Conservation (phyloP, 2,113 vertebrate genomes). For the Zingel zingel region DNA sequence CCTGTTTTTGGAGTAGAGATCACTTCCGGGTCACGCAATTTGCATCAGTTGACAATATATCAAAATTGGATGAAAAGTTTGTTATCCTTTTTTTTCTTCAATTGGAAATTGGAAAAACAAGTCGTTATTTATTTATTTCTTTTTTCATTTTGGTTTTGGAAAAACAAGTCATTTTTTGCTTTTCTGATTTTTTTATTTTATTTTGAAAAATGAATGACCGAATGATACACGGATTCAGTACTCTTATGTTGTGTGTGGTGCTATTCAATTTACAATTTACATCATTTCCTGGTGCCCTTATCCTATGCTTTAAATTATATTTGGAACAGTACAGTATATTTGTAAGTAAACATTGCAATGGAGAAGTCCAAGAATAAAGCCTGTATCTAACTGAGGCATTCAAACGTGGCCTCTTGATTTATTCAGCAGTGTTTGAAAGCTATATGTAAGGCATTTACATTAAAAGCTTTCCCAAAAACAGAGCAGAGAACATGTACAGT, state of each 20-base stretch:
- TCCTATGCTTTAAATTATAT: not conserved
- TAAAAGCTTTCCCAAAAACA: constrained; percentile 25
- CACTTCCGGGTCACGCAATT: no score
- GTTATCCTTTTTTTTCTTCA: no score
- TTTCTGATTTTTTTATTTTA: no score
- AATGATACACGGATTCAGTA: no score
- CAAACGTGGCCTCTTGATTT: constrained; percentile 36
- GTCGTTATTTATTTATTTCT: no score
- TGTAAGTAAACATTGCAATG: not conserved
- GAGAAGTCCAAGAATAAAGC: not conserved
- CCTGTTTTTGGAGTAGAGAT: no score
- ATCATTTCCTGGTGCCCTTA: not conserved
- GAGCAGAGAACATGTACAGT: constrained; percentile 13
- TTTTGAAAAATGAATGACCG: no score
- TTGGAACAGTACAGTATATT: not conserved
- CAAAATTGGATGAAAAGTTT: no score
- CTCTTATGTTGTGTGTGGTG: not conserved
- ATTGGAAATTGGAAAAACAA: no score
- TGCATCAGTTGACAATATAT: no score
- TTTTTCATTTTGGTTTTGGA: no score
- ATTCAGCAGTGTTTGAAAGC: constrained; percentile 36
- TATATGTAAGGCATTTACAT: constrained; percentile 20
- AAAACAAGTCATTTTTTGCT: no score
- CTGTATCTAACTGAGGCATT: not conserved
- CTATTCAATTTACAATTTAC: not conserved